phyloP scores from a whole-genome alignment of 2,888 invertebrate species.

The Calliphora vomitoria region DNA sequence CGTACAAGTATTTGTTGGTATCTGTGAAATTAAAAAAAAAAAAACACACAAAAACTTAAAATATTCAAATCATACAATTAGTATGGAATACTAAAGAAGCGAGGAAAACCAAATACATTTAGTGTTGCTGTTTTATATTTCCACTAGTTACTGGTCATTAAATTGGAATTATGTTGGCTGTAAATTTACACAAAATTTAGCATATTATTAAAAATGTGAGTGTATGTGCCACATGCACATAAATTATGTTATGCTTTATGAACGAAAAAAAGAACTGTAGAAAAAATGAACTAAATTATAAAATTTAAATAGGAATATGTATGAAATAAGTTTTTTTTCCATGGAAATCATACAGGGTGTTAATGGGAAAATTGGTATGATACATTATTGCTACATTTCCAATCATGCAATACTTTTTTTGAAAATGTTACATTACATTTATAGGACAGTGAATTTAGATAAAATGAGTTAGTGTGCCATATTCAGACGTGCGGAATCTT shows the following conservation, averaged over 20 bases:
- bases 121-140: conserved; percentile 42
- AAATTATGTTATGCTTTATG: conserved; percentile 73
- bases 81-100: conserved; percentile 51
- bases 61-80: conserved; percentile 63
- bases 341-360: conserved; percentile 59
- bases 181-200: conserved; percentile 73
- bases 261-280: conserved; percentile 36
- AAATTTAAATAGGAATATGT: conserved; percentile 24
- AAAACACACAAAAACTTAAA: conserved; percentile 22
- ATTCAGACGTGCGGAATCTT: no score
- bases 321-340: conserved; percentile 14
- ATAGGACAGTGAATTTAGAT: no score
- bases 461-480: no score
- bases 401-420: no score
- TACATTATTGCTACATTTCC: no score
- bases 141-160: conserved; percentile 74
- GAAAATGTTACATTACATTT: no score
- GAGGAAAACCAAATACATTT: neutral
- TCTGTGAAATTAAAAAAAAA: conserved; percentile 4
- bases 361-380: neutral
- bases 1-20: neutral
- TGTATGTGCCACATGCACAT: conserved; percentile 49
- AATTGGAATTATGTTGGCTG: conserved; percentile 74
- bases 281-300: conserved; percentile 25
- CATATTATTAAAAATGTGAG: conserved; percentile 70